Evolutionary conservation across 1,140 invertebrate genomes (phyloP).

Genomic region (Bombyx mandarina): DNA sequence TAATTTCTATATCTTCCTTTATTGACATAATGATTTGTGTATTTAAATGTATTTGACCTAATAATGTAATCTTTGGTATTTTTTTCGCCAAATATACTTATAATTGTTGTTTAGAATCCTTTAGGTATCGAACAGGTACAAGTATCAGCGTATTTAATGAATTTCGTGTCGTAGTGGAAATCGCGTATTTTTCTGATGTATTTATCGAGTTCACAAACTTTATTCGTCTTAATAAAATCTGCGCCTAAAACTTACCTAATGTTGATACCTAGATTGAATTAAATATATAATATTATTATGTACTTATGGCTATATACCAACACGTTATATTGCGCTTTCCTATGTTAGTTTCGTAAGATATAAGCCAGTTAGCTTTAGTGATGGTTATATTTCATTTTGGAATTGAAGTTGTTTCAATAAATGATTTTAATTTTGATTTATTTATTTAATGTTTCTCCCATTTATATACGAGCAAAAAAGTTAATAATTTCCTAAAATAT

Average conservation of each 20-base stretch:
- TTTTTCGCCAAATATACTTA: no score
- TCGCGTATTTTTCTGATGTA: slow-evolving; percentile 29
- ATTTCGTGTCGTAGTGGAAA: slow-evolving; percentile 26
- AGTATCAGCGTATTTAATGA: slow-evolving; percentile 34
- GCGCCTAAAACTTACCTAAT: slow-evolving; percentile 19
- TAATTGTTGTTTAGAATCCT: slow-evolving; percentile 25
- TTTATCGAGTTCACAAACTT: slow-evolving; percentile 36
- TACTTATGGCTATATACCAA: slow-evolving; percentile 54
- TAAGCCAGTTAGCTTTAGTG: slow-evolving; percentile 62
- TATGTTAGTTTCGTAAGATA: slow-evolving; percentile 46
- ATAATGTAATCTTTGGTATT: no score
- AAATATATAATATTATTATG: slow-evolving; percentile 13
- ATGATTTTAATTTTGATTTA: slow-evolving; percentile 62
- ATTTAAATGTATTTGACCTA: no score
- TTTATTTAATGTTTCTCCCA: not conserved
- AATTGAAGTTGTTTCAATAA: slow-evolving; percentile 66
- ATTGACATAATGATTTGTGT: no score
- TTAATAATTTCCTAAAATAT: no score
- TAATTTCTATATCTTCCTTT: no score
- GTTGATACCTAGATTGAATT: slow-evolving; percentile 48
- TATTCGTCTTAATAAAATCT: slow-evolving; percentile 28
- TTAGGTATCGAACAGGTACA: slow-evolving; percentile 53
- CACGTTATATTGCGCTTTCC: slow-evolving; percentile 48
- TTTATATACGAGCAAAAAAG: no score
- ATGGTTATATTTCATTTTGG: slow-evolving; percentile 60